Evolutionary conservation across 2,113 vertebrate genomes (phyloP).

Genomic region (Pachyramphus minor): DNA sequence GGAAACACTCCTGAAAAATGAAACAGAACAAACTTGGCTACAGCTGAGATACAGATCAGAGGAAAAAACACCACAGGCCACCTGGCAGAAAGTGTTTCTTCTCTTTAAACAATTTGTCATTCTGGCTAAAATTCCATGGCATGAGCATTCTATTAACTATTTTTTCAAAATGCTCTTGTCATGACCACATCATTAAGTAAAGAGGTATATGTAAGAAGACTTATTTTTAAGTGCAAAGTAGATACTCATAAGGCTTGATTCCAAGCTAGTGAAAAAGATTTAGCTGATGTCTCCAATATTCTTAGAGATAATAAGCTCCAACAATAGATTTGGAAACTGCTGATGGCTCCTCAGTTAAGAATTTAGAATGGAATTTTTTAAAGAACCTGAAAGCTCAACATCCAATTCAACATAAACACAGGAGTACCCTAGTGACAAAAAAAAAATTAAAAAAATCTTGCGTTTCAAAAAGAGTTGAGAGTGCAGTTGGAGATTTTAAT

Average conservation of each 20-base stretch:
- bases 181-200: not conserved
- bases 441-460: accelerated
- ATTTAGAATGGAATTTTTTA: not conserved
- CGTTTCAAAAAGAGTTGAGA: not conserved
- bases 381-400: not conserved
- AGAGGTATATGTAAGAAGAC: not conserved
- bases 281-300: not conserved
- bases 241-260: not conserved
- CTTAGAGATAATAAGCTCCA: not conserved
- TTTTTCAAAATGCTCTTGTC: not conserved
- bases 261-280: not conserved
- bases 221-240: not conserved
- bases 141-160: not conserved
- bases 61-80: not conserved
- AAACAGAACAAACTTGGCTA: not conserved
- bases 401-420: not conserved
- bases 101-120: not conserved
- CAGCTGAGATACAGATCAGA: not conserved
- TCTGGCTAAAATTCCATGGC: not conserved
- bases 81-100: not conserved
- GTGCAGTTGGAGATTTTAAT: not conserved
- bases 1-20: not conserved
- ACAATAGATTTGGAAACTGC: not conserved
- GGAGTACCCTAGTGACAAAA: not conserved
- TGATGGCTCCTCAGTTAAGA: not conserved